Percentiles rank a stretch among this genome's conserved stretches.
Evolutionary conservation across 2,797 vertebrate species (phyloP).

Genomic region (Melanotaenia boesemani): DNA sequence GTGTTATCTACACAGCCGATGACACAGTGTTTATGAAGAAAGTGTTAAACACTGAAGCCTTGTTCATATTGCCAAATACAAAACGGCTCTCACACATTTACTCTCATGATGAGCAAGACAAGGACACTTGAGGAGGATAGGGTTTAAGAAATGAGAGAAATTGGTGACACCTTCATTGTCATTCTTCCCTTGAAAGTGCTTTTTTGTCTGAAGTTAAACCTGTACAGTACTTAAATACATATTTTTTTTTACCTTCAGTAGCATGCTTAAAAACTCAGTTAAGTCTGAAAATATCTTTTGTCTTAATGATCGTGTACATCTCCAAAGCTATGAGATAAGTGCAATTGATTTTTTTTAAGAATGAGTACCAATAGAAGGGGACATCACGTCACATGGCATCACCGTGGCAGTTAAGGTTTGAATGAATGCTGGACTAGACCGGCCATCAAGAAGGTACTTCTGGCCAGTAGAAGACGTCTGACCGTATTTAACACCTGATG

Average conservation of each 20-base stretch:
- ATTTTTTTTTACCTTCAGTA: conserved; percentile 57
- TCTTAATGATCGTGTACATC: conserved; percentile 29
- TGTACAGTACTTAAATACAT: conserved; percentile 71
- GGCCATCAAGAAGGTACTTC: conserved; percentile 7
- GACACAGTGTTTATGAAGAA: conserved; percentile 18
- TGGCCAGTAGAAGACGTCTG: conserved; percentile 20
- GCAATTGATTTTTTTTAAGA: conserved; percentile 30
- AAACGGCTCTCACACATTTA: conserved; percentile 28
- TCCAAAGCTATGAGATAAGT: conserved; percentile 39
- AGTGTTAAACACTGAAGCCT: conserved; percentile 14
- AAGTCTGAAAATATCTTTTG: conserved; percentile 57
- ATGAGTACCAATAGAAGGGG: conserved; percentile 42
- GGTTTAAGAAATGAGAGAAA: conserved; percentile 57
- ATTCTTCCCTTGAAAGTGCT: conserved; percentile 77
- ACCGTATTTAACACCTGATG: conserved; percentile 3
- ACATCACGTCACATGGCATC: conserved; percentile 64
- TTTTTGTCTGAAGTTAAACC: conserved; percentile 67
- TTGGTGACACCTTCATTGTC: conserved; percentile 29
- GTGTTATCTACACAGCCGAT: conserved; percentile 9
- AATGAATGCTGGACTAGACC: conserved; percentile 42
- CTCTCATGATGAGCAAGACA: conserved; percentile 47
- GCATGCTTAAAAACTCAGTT: conserved; percentile 74
- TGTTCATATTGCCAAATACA: conserved; percentile 11
- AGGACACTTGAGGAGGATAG: conserved; percentile 74
- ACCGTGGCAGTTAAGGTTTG: conserved; percentile 67